Evolutionary conservation across 2,797 vertebrate species (phyloP), one percentile per base, ranked within the genome.

Genomic region (Lindbergichthys nudifrons): DNA sequence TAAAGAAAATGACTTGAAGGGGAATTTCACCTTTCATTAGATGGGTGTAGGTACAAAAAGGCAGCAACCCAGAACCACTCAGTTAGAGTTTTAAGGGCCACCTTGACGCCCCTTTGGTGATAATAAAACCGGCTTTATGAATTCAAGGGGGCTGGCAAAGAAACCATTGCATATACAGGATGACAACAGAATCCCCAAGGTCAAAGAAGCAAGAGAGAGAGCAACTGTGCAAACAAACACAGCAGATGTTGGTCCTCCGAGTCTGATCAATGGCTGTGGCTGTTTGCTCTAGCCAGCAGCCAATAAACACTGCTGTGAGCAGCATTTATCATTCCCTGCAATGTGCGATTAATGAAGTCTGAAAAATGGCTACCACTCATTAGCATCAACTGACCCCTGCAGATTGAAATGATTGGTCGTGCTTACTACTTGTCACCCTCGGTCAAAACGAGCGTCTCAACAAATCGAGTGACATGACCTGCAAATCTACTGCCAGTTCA

Each of bases 311-410:
- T 21, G 41, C 72, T 58, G 68, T n/a, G 15, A 65, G 53, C 39
- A 74, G 42, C 79, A 61, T 79, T 90, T 85, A 81, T 84, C 85
- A 72, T 72, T 77, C 63, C n/a, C 68, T 45, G 77, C 72, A 75
- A 84, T 50, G 63, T 75, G 83, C 42, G 8, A 83, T 84, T 90
- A 88, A 92, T 89, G 86, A 89, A 84, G 80, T 87, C 86, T 79
- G 77, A 73, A 82, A 84, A 85, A 85, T 70, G 65, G 75, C 64
- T 46, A 59, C 62, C 71, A 36, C 79, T 87, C 79, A 83, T 90
- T 89, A 86, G 70, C 83, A 50, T 81, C 61, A 80, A 53, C 52
- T 90, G 84, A 91, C 81, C 76, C 80, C 63, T 77, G 77, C 73
- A 83, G 75, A 85, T 72, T 78, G 65, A 61, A 74, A 60, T 61